These are phyloP conservation scores for Geotrypetes seraphini DNA, from an alignment of 2,797 vertebrate genomes.

Conservation along the genomic window DNA sequence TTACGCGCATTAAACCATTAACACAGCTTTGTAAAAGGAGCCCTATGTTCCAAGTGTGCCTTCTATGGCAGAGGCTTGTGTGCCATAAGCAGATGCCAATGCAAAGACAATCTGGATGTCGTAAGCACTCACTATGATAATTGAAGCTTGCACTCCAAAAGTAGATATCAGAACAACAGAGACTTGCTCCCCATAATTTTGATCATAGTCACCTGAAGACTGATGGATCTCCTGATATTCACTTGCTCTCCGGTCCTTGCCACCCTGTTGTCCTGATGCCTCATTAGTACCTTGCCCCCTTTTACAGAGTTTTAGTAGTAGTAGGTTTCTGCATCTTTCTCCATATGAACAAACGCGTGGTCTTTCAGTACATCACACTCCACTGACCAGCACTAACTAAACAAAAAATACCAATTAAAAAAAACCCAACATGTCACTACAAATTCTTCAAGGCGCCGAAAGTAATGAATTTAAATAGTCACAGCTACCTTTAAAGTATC, in stretches of 20 bases:
- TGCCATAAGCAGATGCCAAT: slow-evolving; percentile 32
- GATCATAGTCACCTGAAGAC: slow-evolving; percentile 25
- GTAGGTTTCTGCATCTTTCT: slow-evolving; percentile 95
- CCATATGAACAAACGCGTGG: slow-evolving; percentile 98
- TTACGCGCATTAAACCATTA: too few relatives aligned
- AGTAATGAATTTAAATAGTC: too few relatives aligned
- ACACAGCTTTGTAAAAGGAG: too few relatives aligned
- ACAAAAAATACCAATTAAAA: too few relatives aligned
- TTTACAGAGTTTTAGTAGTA: slow-evolving; percentile 64
- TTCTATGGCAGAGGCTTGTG: slow-evolving; percentile 31
- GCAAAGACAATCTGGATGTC: slow-evolving; percentile 39
- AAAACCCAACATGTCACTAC: too few relatives aligned
- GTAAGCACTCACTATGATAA: slow-evolving; percentile 38
- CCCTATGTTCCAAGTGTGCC: slow-evolving; percentile 43
- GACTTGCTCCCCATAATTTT: slow-evolving; percentile 32
- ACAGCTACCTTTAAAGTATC: too few relatives aligned
- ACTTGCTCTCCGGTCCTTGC: slow-evolving; percentile 48
- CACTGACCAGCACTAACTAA: too few relatives aligned
- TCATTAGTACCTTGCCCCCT: slow-evolving; percentile 36
- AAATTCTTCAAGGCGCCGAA: too few relatives aligned
- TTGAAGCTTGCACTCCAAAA: slow-evolving; percentile 29
- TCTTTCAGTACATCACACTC: too few relatives aligned
- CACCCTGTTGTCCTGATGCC: slow-evolving; percentile 28
- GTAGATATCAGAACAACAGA: slow-evolving; percentile 30
- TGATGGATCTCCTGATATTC: slow-evolving; percentile 32